Evolutionary conservation across 2,888 invertebrate genomes (phyloP).

Genomic region (Trachelus tabidus): DNA sequence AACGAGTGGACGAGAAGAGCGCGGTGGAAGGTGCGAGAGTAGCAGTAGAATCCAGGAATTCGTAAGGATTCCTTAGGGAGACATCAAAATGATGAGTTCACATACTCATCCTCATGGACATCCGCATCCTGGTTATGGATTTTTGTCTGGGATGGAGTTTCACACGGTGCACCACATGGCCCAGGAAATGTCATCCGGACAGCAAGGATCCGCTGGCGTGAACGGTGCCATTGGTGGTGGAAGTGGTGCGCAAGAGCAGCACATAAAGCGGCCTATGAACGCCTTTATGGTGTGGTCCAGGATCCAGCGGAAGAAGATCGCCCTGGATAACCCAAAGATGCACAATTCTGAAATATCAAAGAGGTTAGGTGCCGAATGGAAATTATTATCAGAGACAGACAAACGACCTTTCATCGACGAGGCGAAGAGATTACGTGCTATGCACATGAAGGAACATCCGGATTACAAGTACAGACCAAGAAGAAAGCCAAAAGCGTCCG

Average conservation of each 20-base stretch:
- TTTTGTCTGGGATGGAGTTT: constrained; percentile 46
- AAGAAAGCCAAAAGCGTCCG: constrained; percentile 83
- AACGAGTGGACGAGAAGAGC: neutral
- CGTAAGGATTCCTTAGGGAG: too few relatives aligned
- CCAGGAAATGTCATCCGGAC: constrained; percentile 33
- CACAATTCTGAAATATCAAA: constrained; percentile 93
- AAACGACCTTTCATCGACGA: constrained; percentile 96
- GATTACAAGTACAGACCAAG: constrained; percentile 91
- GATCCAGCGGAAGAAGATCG: constrained; percentile 90
- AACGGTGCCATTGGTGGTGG: neutral
- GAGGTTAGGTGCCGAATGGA: constrained; percentile 93
- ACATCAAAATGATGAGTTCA: constrained; percentile 41
- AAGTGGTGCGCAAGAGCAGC: constrained; percentile 69
- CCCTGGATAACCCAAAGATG: constrained; percentile 94
- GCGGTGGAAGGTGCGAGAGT: neutral
- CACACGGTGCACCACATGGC: constrained; percentile 37
- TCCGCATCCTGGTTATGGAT: constrained; percentile 44
- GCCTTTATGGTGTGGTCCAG: constrained; percentile 98
- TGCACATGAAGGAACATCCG: constrained; percentile 93
- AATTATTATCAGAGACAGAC: constrained; percentile 84
- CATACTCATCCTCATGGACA: constrained; percentile 28
- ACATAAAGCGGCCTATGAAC: constrained; percentile 97
- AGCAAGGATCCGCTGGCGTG: constrained; percentile 7
- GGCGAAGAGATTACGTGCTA: constrained; percentile 86
- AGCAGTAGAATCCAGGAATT: too few relatives aligned